Percentiles rank a stretch among this genome's conserved stretches.
Conservation (phyloP, 1,140 invertebrate genomes). For the Asbolus verrucosus region DNA sequence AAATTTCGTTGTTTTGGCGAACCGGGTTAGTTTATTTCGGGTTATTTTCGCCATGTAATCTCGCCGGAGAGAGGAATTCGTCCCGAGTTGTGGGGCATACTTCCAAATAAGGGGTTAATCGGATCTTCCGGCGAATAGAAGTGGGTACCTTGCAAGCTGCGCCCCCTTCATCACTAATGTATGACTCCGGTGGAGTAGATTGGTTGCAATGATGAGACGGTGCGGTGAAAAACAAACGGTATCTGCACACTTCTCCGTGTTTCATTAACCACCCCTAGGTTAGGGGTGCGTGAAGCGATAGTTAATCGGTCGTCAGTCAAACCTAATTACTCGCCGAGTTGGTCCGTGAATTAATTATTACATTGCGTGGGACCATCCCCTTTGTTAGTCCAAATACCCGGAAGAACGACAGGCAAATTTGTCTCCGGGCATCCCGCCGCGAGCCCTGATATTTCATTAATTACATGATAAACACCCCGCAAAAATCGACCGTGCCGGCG, state of each 20-base stretch:
- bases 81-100: not conserved
- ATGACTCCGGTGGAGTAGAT: conserved; percentile 2
- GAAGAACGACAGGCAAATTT: not conserved
- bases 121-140: not conserved
- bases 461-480: not conserved
- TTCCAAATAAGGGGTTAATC: conserved; percentile 4
- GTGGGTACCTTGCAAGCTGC: not conserved
- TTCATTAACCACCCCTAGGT: not conserved
- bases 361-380: no score
- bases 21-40: not conserved
- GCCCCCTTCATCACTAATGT: not conserved
- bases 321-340: not conserved
- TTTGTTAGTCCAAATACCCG: no score
- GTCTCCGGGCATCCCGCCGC: not conserved
- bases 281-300: not conserved
- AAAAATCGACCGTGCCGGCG: no score
- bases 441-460: no score
- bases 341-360: conserved; percentile 4
- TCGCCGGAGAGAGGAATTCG: no score
- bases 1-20: no score
- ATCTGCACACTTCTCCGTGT: not conserved
- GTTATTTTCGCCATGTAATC: not conserved
- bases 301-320: conserved; percentile 7
- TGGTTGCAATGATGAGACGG: no score
- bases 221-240: not conserved